Conservation (phyloP, 2,888 invertebrate genomes). For the Blastobasis lacticolella region DNA sequence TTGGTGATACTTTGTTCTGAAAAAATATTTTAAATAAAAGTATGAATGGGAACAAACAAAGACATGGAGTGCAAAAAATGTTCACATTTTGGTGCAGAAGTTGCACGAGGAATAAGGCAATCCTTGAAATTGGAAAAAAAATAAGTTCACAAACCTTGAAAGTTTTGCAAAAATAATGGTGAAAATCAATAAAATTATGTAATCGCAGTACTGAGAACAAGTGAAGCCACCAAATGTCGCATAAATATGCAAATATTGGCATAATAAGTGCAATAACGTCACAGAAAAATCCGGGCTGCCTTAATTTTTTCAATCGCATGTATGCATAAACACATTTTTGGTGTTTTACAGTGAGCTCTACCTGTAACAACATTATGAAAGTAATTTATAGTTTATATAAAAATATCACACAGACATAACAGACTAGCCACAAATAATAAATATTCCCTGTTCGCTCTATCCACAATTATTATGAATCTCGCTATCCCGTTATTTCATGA, state of each 20-base stretch:
- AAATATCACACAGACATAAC: neutral
- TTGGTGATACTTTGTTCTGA: neutral
- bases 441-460: neutral
- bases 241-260: neutral
- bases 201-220: neutral
- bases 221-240: neutral
- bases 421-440: neutral
- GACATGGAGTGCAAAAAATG: neutral
- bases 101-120: neutral
- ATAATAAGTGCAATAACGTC: neutral
- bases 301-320: neutral
- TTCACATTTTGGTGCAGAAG: neutral
- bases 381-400: neutral
- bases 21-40: neutral
- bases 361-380: neutral
- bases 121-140: neutral
- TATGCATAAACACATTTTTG: neutral
- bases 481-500: neutral
- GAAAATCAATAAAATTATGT: neutral
- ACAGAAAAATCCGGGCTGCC: neutral
- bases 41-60: neutral
- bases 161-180: neutral
- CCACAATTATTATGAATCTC: neutral
- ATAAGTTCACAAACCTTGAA: conserved; percentile 1
- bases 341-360: neutral